phyloP scores from a whole-genome alignment of 2,797 vertebrate species.

The Melanitta fusca region DNA sequence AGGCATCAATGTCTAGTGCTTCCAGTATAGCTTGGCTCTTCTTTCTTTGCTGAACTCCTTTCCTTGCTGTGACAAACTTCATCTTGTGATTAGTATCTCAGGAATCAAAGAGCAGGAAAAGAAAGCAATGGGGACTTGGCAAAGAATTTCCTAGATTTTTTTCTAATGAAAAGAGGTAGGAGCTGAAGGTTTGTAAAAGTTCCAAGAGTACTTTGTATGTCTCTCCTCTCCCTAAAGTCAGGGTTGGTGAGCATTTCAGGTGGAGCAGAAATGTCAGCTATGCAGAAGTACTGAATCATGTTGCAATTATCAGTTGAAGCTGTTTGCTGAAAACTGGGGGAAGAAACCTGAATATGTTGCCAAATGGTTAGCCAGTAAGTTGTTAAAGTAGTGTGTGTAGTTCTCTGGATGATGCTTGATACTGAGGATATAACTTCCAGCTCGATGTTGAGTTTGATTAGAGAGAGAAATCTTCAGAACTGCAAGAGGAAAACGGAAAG shows the following conservation, averaged over 20 bases:
- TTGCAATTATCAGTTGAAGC: background rate
- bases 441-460: background rate
- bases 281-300: background rate
- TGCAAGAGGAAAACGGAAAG: background rate
- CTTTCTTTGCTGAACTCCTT: background rate
- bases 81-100: background rate
- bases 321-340: background rate
- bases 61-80: background rate
- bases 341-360: background rate
- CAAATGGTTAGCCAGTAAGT: background rate
- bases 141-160: background rate
- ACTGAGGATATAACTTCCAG: background rate
- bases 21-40: background rate
- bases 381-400: background rate
- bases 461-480: background rate
- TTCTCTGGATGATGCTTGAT: background rate
- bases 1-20: background rate
- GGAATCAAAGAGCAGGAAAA: background rate
- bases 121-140: background rate
- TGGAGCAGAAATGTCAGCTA: background rate
- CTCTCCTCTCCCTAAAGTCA: background rate
- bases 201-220: background rate
- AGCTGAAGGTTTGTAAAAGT: background rate
- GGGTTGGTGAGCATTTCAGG: background rate
- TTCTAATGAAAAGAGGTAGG: background rate